Base-by-base conservation (phyloP, 1,140 invertebrate genomes). In the Spodoptera litura region DNA sequence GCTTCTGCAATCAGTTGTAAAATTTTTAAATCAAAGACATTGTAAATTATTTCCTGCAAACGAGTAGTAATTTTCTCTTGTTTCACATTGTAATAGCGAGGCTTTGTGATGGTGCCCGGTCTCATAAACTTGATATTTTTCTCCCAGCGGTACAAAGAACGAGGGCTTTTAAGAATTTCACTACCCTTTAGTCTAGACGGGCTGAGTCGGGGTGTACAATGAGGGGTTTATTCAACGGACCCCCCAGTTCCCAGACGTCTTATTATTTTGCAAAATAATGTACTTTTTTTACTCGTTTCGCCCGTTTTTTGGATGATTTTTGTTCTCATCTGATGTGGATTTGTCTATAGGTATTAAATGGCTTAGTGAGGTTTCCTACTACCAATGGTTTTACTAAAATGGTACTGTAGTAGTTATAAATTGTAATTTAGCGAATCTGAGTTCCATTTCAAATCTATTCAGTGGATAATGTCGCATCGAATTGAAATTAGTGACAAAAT, bases 181-280 rank as follows among this genome's bases (percentile, higher is more conserved):
- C 71, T 70, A 52, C 73, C 59, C 56, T 27, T 58, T 20, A 75
- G 73, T 64, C 73, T 75, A 75, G 73, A 75, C 73, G 73, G 44
- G 58, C 1, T 10, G 59, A 51, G 15, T 11, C 20, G n/a, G 56
- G 52, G 56, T 56, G 35, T 38, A 58, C 38, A 49, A 66, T 64
- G 55, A 44, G 38, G 73, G 73, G 15, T 53, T 53, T n/a, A 64
- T 75, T 75, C 59, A 64, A 59, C 59, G 55, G 61, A 68, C 15
- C 44, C 25, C 20, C 56, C 59, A 73, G 58, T 80, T 77, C 35
- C 25, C 44, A 52, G 10, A 27, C 71, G 78, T 82, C 79, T 78
- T 79, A 82, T 83, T 85, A 66, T 82, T 82, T 81, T 78, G 55
- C 52, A 52, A 62, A 72, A 77, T 78, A 72, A 77, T 80, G 81